Evolutionary conservation across 2,113 vertebrate genomes (phyloP).

Genomic region (Collichthys lucidus): DNA sequence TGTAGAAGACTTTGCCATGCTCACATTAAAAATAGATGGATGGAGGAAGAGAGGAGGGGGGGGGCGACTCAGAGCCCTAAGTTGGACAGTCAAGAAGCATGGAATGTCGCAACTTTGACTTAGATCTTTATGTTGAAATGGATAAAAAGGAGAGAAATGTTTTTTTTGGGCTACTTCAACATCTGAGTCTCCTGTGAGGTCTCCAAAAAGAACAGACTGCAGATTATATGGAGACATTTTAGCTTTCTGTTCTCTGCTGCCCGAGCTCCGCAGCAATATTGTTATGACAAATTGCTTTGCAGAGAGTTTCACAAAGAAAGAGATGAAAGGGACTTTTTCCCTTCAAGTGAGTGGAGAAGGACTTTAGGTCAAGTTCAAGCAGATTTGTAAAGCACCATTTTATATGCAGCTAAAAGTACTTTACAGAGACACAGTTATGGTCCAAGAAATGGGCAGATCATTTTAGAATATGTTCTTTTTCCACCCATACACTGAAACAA

Average conservation of each 20-base stretch:
- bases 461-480: not conserved
- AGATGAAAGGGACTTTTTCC: not conserved
- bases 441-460: not conserved
- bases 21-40: conserved; percentile 78
- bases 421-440: not conserved
- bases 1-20: conserved; percentile 65
- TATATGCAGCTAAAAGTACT: not conserved
- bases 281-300: too few species aligned
- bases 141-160: not conserved
- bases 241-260: not conserved
- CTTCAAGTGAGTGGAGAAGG: not conserved
- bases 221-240: not conserved
- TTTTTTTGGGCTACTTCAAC: not conserved
- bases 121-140: not conserved
- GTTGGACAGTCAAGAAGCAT: conserved; percentile 41
- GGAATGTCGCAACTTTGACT: conserved; percentile 13
- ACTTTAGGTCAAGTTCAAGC: conserved; percentile 7
- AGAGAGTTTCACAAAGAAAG: not conserved
- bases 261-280: not conserved
- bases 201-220: conserved; percentile 18
- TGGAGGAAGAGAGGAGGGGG: conserved; percentile 31
- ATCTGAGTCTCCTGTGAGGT: not conserved
- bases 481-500: not conserved
- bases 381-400: not conserved
- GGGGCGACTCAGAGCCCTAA: conserved; percentile 26